Evolutionary conservation across 2,888 invertebrate species (phyloP), one percentile per base, ranked within the genome.

Genomic region (Andrena camellia): DNA sequence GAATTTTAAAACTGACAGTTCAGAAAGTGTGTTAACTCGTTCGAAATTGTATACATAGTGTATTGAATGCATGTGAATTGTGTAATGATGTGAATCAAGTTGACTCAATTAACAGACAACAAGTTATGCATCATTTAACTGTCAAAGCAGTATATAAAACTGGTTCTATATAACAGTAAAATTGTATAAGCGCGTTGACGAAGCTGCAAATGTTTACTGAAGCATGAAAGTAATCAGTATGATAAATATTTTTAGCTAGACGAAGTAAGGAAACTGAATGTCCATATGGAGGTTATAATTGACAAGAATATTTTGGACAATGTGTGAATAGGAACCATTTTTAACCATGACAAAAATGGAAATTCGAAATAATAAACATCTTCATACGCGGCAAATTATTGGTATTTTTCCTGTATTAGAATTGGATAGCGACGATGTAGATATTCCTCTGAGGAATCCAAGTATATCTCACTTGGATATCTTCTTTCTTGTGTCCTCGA

Each of bases 401-500:
- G 86, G 83, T 33, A 86, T 90, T 23, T 88, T 90, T 70, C 88
- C 90, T 73, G 70, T 84, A 59, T 72, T 86, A 23, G 87, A 87
- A 67, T 69, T 78, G 6, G 86, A 88, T 54, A 60, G 48, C 5
- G 93, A 93, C 68, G 90, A 87, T 26, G 90, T 90, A 57, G 93
- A 93, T 70, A 79, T 90, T 75, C 92, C 93, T 57, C 83, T 90
- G 10, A 87, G 83, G 42, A 90, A 86, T 82, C 91, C 90, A n/a
- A 83, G 50, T 54, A 91, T 93, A 66, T 88, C 95, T 0, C 95
- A 95, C 85, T 95, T 95, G 90, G 97, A 97, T 92, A 95, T 97
- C 80, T 94, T 96, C 72, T 96, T 96, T 91, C 95, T 97, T 87
- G 90, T 95, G 67, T 95, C 96, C 29, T 97, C 97, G 1, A 97